A percentile compares a stretch with the other conserved stretches of the same genome.
phyloP scores from a whole-genome alignment of 92 coral and sea anemone genomes.

The Nematostella vectensis region DNA sequence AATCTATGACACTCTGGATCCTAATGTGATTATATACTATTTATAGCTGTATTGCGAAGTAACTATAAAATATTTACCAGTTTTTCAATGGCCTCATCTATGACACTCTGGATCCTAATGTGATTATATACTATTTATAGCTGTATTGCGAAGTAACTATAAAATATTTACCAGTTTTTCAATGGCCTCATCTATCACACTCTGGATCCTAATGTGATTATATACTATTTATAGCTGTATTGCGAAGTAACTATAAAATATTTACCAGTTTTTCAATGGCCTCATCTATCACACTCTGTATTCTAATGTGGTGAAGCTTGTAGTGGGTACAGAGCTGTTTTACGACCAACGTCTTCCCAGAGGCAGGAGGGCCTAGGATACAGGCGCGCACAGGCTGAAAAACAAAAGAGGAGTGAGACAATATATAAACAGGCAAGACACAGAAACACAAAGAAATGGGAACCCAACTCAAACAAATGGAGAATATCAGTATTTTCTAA shows the following conservation, averaged over 20 bases:
- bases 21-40: no score
- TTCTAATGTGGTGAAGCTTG: conserved; percentile 92
- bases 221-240: no score
- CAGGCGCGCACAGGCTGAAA: conserved; percentile 86
- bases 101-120: conserved; percentile 83
- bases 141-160: no score
- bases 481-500: no score
- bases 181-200: conserved; percentile 88
- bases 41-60: no score
- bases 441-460: neutral
- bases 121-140: no score
- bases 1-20: conserved; percentile 88
- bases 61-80: conserved; percentile 73
- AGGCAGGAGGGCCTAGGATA: conserved; percentile 88
- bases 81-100: conserved; percentile 80
- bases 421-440: neutral
- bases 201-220: conserved; percentile 83
- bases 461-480: no score
- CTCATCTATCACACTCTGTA: conserved; percentile 92
- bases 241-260: no score
- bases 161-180: conserved; percentile 79
- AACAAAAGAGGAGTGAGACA: neutral
- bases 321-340: conserved; percentile 87
- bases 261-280: conserved; percentile 86
- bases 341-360: conserved; percentile 91